A percentile compares a stretch with the other conserved stretches of the same genome.
phyloP scores from a whole-genome alignment of 2,113 vertebrate genomes.

The Dendrocopos noguchii region DNA sequence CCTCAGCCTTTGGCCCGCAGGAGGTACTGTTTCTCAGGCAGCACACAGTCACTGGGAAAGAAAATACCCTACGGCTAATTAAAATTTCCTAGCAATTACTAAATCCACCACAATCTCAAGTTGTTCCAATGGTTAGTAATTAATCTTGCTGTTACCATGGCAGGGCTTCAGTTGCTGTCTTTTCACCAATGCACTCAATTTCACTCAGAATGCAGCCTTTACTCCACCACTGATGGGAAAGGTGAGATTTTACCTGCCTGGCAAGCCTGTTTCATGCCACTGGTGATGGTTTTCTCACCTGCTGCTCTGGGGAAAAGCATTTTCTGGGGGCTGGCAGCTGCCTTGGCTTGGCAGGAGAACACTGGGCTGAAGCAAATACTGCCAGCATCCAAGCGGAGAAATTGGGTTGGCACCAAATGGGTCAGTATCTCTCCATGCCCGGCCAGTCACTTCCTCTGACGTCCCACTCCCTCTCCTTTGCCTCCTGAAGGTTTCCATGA shows the following conservation, averaged over 20 bases:
- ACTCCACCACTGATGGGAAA: rapidly evolving
- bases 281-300: rapidly evolving
- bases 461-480: background rate
- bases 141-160: background rate
- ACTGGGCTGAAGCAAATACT: background rate
- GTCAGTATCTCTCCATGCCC: background rate
- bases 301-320: rapidly evolving
- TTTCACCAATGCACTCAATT: background rate
- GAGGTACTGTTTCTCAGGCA: background rate
- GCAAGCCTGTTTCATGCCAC: rapidly evolving
- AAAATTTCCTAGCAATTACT: background rate
- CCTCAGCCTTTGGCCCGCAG: rapidly evolving
- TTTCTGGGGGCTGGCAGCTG: background rate
- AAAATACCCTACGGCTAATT: background rate
- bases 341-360: background rate
- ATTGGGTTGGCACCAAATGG: background rate
- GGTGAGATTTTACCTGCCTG: background rate
- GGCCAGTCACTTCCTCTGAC: background rate
- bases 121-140: background rate
- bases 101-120: background rate
- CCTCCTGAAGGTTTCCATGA: background rate
- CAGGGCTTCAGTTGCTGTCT: background rate
- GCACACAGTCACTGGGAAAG: background rate
- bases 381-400: background rate
- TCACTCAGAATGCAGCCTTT: background rate